Percentiles rank a stretch among this genome's conserved stretches.
Evolutionary conservation across 92 coral and sea anemone genomes (phyloP).

Genomic region (Ricordea florida): DNA sequence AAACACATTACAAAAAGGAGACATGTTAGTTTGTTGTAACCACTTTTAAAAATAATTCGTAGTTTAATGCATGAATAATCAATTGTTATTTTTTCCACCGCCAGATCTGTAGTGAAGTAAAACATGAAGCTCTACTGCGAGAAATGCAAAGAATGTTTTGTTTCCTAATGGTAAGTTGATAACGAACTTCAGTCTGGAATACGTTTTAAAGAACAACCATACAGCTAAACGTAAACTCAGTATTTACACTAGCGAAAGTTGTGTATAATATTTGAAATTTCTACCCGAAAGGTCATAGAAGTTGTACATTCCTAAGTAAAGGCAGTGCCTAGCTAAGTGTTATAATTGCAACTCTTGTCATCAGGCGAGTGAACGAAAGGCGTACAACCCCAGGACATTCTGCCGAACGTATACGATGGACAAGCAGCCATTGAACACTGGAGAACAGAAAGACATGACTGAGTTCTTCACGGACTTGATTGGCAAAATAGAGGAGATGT

Average conservation of each 20-base stretch:
- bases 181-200: too few relatives aligned
- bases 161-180: constrained; percentile 90
- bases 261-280: too few relatives aligned
- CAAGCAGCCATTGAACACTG: constrained; percentile 95
- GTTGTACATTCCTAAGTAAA: background rate
- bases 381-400: constrained; percentile 94
- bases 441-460: constrained; percentile 99
- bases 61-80: too few relatives aligned
- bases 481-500: constrained; percentile 97
- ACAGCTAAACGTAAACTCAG: too few relatives aligned
- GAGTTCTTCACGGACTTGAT: constrained; percentile 98
- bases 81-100: background rate
- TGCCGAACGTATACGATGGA: constrained; percentile 99
- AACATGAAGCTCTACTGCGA: constrained; percentile 81
- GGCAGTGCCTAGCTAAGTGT: too few relatives aligned
- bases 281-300: too few relatives aligned
- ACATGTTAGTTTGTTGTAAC: too few relatives aligned
- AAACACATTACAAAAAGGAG: too few relatives aligned
- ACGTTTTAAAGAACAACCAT: too few relatives aligned
- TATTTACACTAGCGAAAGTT: too few relatives aligned
- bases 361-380: constrained; percentile 96
- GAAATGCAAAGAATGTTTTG: constrained; percentile 99
- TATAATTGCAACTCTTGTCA: background rate
- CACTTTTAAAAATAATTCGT: too few relatives aligned
- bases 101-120: constrained; percentile 84